Conservation (phyloP, 2,888 invertebrate genomes). For the Mesorhabditis spiculigera region DNA sequence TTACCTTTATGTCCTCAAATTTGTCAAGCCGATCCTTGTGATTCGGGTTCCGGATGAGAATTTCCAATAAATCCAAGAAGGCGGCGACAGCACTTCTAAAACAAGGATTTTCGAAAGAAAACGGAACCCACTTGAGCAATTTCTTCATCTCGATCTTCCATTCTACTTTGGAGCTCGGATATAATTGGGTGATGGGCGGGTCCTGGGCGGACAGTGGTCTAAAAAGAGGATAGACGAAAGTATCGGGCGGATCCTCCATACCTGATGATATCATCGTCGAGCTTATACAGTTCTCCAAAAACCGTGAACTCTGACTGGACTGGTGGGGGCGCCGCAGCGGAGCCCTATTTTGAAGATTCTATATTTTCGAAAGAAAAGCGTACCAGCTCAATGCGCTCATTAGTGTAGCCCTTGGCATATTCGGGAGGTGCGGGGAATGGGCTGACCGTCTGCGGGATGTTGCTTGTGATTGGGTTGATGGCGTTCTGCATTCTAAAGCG, state of each 20-base stretch:
- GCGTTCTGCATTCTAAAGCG: no score
- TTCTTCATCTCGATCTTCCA: constrained; percentile 55
- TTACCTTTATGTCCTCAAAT: constrained; percentile 67
- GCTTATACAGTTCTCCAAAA: constrained; percentile 49
- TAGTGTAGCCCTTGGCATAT: constrained; percentile 45
- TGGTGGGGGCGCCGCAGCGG: constrained; percentile 46
- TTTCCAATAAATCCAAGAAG: constrained; percentile 53
- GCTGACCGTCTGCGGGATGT: constrained; percentile 30
- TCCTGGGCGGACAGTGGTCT: constrained; percentile 42
- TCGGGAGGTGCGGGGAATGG: constrained; percentile 55
- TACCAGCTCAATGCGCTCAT: constrained; percentile 29
- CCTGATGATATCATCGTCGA: constrained; percentile 47
- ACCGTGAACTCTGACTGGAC: constrained; percentile 48
- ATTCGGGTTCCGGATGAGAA: constrained; percentile 49
- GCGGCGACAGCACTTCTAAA: constrained; percentile 45
- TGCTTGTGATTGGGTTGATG: no score
- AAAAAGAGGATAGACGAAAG: constrained; percentile 8
- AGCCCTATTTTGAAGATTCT: constrained; percentile 9
- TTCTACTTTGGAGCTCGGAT: constrained; percentile 35
- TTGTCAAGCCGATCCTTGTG: constrained; percentile 46
- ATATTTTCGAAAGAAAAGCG: neutral
- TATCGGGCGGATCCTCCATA: constrained; percentile 15
- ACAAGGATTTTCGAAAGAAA: neutral
- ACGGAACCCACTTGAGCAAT: constrained; percentile 33
- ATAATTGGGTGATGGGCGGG: constrained; percentile 36